Conservation (phyloP, 2,113 vertebrate species). For the Pteronura brasiliensis region DNA sequence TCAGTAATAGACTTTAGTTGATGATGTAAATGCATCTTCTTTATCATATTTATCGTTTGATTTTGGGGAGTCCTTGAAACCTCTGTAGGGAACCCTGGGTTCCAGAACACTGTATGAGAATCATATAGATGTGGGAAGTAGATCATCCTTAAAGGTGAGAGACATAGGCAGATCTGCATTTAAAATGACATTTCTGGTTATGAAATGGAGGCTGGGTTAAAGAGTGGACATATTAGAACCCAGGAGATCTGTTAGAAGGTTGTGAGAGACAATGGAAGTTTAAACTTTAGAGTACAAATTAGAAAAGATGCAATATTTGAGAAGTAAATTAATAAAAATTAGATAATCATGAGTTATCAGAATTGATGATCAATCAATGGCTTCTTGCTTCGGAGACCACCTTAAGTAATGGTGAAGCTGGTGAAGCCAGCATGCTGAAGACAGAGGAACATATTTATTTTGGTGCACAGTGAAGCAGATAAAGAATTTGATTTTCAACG, state of each 20-base stretch:
- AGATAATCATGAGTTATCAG: not conserved
- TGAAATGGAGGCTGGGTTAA: not conserved
- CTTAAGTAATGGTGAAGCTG: not conserved
- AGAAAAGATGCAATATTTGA: not conserved
- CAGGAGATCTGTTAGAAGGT: not conserved
- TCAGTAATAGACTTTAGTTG: not conserved
- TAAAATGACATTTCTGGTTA: not conserved
- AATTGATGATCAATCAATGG: not conserved
- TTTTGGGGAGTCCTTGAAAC: not conserved
- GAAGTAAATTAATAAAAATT: not conserved
- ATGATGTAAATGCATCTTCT: not conserved
- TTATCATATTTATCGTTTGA: not conserved
- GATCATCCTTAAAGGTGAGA: not conserved
- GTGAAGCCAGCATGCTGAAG: not conserved
- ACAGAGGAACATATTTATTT: accelerated
- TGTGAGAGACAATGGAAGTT: not conserved
- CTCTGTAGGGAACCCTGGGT: not conserved
- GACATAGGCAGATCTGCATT: not conserved
- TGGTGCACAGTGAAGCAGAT: not conserved
- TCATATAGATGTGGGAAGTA: not conserved
- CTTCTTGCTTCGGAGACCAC: not conserved
- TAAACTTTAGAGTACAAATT: not conserved
- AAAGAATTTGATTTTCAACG: not conserved
- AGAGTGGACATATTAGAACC: not conserved
- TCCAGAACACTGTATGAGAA: not conserved